phyloP scores from a whole-genome alignment of 35 echinoderm and acorn worm species.

The Chiridota heheva region DNA sequence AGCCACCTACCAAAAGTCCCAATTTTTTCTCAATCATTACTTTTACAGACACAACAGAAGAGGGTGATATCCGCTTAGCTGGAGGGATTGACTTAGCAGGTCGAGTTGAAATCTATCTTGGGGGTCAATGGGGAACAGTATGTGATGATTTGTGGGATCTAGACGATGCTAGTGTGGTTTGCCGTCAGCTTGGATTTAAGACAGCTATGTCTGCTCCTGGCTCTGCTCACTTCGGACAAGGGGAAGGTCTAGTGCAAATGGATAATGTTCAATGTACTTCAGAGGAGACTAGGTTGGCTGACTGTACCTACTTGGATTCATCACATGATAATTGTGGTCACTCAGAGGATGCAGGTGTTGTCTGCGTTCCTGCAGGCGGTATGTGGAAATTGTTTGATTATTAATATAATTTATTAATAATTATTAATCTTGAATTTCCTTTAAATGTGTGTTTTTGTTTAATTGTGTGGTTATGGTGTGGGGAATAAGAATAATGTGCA shows the following conservation, averaged over 20 bases:
- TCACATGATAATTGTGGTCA: too few relatives aligned
- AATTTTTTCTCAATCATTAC: too few relatives aligned
- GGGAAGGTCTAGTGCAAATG: constrained; percentile 1
- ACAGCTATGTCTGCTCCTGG: background rate
- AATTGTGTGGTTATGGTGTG: too few relatives aligned
- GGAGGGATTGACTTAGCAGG: background rate
- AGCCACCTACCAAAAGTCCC: too few relatives aligned
- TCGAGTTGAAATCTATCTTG: background rate
- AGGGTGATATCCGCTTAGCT: background rate
- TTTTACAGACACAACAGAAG: too few relatives aligned
- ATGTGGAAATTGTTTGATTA: too few relatives aligned
- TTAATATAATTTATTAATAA: too few relatives aligned
- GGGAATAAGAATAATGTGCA: too few relatives aligned
- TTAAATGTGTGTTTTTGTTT: too few relatives aligned
- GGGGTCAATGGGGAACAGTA: background rate
- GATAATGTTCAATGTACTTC: background rate
- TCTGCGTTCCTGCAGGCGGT: too few relatives aligned
- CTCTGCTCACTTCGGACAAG: background rate
- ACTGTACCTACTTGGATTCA: background rate
- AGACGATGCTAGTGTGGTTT: constrained; percentile 13
- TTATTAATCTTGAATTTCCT: too few relatives aligned
- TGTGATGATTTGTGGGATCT: constrained; percentile 11
- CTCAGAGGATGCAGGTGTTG: too few relatives aligned
- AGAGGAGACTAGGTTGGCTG: background rate
- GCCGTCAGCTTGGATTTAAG: constrained; percentile 11